These are phyloP conservation scores for Saxidomus purpurata DNA, from an alignment of 1,140 invertebrate genomes.

Conservation along the genomic window DNA sequence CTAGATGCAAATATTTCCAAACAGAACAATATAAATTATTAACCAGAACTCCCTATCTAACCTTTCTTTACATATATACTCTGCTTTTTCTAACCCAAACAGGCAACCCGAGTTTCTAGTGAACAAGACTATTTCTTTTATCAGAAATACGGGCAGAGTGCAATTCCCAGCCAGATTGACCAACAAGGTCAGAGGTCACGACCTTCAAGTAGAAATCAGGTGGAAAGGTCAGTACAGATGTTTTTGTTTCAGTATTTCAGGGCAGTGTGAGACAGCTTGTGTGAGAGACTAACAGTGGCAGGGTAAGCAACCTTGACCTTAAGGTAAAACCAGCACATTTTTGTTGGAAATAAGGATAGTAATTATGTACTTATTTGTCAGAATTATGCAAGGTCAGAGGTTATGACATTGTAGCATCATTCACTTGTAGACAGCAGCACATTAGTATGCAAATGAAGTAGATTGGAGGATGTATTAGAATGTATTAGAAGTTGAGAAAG, in stretches of 20 bases:
- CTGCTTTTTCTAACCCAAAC: constrained; percentile 64
- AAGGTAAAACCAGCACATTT: too few species aligned
- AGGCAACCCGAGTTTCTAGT: constrained; percentile 40
- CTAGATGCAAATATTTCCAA: not conserved
- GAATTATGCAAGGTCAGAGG: not conserved
- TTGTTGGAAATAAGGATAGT: too few species aligned
- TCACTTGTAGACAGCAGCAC: too few species aligned
- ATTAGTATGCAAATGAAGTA: too few species aligned
- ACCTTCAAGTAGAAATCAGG: constrained; percentile 61
- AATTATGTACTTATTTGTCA: too few species aligned
- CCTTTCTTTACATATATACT: constrained; percentile 23
- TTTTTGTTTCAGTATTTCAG: not conserved
- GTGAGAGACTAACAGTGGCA: too few species aligned
- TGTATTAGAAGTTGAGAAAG: too few species aligned
- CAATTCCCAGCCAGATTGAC: constrained; percentile 60
- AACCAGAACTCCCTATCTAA: constrained; percentile 12
- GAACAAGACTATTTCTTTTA: constrained; percentile 66
- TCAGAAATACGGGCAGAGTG: constrained; percentile 68
- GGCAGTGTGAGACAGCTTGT: too few species aligned
- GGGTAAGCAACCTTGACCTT: too few species aligned
- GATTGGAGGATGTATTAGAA: too few species aligned
- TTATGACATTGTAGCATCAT: not conserved
- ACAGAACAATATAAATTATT: not conserved
- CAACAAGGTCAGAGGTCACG: constrained; percentile 53
- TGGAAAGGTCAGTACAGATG: constrained; percentile 48